These are phyloP conservation scores for Erythrocercus mccallii DNA, from an alignment of 2,113 vertebrate genomes.

Conservation along the genomic window DNA sequence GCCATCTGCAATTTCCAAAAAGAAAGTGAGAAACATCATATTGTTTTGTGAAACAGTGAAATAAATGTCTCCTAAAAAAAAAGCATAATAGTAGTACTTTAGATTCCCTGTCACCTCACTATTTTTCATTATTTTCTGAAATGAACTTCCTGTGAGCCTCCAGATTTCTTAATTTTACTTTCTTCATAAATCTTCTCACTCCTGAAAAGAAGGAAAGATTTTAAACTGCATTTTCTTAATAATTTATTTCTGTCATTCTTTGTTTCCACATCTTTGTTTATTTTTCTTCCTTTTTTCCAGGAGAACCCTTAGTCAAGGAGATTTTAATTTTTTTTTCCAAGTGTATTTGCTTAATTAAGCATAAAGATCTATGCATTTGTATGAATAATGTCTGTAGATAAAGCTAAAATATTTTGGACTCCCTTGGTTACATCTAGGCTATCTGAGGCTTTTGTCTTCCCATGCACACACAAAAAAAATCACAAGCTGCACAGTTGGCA, in stretches of 20 bases:
- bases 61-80: not conserved
- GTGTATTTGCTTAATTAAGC: not conserved
- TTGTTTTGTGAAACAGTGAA: not conserved
- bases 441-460: not conserved
- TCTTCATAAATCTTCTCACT: not conserved
- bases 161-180: not conserved
- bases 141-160: not conserved
- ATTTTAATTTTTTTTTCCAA: not conserved
- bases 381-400: not conserved
- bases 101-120: not conserved
- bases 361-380: not conserved
- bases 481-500: not conserved
- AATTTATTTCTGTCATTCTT: not conserved
- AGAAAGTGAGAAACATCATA: not conserved
- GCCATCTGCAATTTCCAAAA: not conserved
- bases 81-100: not conserved
- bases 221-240: not conserved
- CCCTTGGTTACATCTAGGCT: not conserved
- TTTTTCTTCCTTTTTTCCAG: not conserved
- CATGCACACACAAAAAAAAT: not conserved
- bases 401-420: not conserved
- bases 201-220: not conserved
- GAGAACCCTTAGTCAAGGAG: not conserved
- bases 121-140: not conserved
- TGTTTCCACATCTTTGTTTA: not conserved